Base-by-base conservation (phyloP, 2,797 vertebrate genomes). In the Liparis tanakae region DNA sequence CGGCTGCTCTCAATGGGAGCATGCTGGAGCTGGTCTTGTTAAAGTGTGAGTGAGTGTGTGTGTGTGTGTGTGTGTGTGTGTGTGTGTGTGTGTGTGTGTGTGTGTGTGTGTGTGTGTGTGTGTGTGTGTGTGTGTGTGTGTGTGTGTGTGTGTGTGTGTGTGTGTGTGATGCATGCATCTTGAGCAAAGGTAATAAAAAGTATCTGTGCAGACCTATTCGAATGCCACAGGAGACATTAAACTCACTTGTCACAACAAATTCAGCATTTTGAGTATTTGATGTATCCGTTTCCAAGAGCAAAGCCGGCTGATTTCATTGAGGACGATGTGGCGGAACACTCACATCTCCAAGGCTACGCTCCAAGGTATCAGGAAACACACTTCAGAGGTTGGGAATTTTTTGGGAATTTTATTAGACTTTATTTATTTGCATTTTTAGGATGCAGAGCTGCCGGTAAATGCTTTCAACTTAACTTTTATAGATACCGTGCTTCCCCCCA, bases 1-100 rank as follows among this genome's bases (percentile, higher is more conserved):
- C 83, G 86, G 78, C 79, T 84, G 87, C 91, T 91, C 91, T 92
- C 82, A 85, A 90, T 89, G 87, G 86, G 67, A 91, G 92, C 94
- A 84, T 92, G 94, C 92, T 87, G 87, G 67, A 86, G 91, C 94
- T 89, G 79, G 94, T 86, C 85, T 79, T 77, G 44, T 80, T 80
- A 65, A 76, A 82, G 82, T 69, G 80, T 67, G 67, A 78, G 64
- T 67, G 62, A 71, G 71, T 76, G 79, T 64, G 58, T 74, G 61
- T 54, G 54, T 51, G 33, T 70, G 64, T 48, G 60, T 70, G 41
- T 71, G n/a, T n/a, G n/a, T n/a, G 44, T 76, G 70, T 62, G 70
- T 78, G 73, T 75, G 58, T 36, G 44, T 58, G 53, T 63, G 59
- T 81, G 61, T 51, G 70, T 59, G 67, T 75, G 58, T 53, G 44